Percentiles rank a stretch among this genome's conserved stretches.
phyloP scores from a whole-genome alignment of 1,140 invertebrate genomes.

The Drosophila pseudoobscura region DNA sequence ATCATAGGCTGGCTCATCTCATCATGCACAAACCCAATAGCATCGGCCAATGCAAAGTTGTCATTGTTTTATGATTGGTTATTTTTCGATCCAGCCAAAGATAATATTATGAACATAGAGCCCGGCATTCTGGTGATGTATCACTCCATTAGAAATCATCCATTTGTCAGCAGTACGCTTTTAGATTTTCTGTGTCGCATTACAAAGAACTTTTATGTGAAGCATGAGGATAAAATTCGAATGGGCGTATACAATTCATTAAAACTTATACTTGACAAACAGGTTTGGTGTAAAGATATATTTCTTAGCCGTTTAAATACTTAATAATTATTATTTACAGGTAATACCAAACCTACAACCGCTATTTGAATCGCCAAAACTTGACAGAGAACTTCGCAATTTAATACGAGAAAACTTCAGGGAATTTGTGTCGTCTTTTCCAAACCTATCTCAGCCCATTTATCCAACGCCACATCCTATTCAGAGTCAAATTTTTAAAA shows the following conservation, averaged over 20 bases:
- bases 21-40: slow-evolving; percentile 96
- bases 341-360: slow-evolving; percentile 92
- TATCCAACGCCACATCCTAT: slow-evolving; percentile 47
- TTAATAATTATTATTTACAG: slow-evolving; percentile 32
- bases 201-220: slow-evolving; percentile 96
- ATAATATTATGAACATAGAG: slow-evolving; percentile 99
- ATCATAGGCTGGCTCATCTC: slow-evolving; percentile 99
- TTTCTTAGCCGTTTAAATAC: background rate
- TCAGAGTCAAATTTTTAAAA: slow-evolving; percentile 59
- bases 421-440: slow-evolving; percentile 91
- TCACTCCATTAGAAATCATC: slow-evolving; percentile 97
- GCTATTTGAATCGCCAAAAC: slow-evolving; percentile 95
- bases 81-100: slow-evolving; percentile 96
- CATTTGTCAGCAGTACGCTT: slow-evolving; percentile 96
- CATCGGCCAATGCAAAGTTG: slow-evolving; percentile 97
- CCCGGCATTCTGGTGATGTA: slow-evolving; percentile 99
- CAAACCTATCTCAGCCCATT: slow-evolving; percentile 66
- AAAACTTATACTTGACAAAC: slow-evolving; percentile 96
- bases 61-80: slow-evolving; percentile 99
- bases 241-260: slow-evolving; percentile 96
- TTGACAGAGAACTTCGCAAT: slow-evolving; percentile 93
- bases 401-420: slow-evolving; percentile 95
- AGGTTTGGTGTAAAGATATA: slow-evolving; percentile 85
- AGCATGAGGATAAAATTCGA: slow-evolving; percentile 92
- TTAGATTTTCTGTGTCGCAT: slow-evolving; percentile 98